These are phyloP conservation scores for Ophioninae sp. DNA, from an alignment of 2,888 invertebrate species.

Conservation along the genomic window DNA sequence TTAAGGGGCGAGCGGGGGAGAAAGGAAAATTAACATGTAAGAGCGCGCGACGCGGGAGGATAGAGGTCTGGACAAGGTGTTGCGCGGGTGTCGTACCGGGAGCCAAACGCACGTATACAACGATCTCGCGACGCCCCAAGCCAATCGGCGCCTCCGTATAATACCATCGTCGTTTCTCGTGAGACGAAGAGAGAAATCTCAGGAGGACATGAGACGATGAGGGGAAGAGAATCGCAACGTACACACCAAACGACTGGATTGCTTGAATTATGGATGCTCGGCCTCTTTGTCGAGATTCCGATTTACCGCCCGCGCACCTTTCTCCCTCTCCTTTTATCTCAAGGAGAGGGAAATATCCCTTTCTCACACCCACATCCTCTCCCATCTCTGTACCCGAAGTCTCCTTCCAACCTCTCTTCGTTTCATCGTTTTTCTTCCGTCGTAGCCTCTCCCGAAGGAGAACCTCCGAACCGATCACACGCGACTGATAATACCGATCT, in stretches of 20 bases:
- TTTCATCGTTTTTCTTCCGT: slow-evolving; percentile 13
- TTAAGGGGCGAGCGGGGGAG: slow-evolving; percentile 9
- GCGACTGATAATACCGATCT: slow-evolving; percentile 74
- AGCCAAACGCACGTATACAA: slow-evolving; percentile 46
- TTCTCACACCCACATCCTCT: slow-evolving; percentile 13
- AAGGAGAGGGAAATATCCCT: too few relatives aligned
- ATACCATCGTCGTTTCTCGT: slow-evolving; percentile 57
- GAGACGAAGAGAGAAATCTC: slow-evolving; percentile 50
- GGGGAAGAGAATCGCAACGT: slow-evolving; percentile 48
- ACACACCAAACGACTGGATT: slow-evolving; percentile 74
- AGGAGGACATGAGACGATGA: slow-evolving; percentile 1
- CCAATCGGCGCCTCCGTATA: slow-evolving; percentile 73
- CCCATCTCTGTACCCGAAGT: slow-evolving; percentile 34
- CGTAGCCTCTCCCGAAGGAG: slow-evolving; percentile 24
- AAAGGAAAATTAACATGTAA: slow-evolving; percentile 70
- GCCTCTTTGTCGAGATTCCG: slow-evolving; percentile 74
- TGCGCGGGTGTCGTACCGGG: slow-evolving; percentile 61
- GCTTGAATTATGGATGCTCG: slow-evolving; percentile 79
- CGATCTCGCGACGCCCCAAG: slow-evolving; percentile 61
- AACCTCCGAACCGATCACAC: slow-evolving; percentile 73
- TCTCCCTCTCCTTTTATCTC: slow-evolving; percentile 11
- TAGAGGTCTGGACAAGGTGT: slow-evolving; percentile 48
- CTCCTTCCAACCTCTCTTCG: slow-evolving; percentile 35
- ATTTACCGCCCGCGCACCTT: slow-evolving; percentile 64
- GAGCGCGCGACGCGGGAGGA: slow-evolving; percentile 59